Evolutionary conservation across 2,113 vertebrate genomes (phyloP), one percentile per base, ranked within the genome.

Genomic region (Mobula hypostoma): DNA sequence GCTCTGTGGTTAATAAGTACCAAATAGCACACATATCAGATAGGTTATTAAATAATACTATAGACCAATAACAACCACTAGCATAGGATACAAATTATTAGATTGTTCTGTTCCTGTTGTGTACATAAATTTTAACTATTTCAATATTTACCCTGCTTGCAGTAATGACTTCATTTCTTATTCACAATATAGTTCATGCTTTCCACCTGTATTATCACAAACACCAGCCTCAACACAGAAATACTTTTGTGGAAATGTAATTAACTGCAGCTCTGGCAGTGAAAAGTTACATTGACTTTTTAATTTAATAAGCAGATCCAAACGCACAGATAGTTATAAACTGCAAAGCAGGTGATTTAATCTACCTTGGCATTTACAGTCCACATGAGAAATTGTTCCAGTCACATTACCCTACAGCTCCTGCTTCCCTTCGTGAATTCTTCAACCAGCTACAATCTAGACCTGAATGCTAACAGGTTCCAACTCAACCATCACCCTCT

Each of bases 171-270:
- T 48, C 21, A 70, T 15, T 93, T 74, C 85, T 90, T 32, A 90
- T 32, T 66, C 21, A 32, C 19, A 11, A 40, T 36, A 72, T 21
- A 93, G 70, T 56, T 93, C 70, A 76, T 93, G 70, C 91, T 93
- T 93, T 56, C 91, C 91, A 93, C 91, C 91, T 93, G 91, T 93
- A 93, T 74, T 74, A 74, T 9, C 29, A 36, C 91, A 93, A 76
- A 76, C 21, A 93, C 36, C 5, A 56, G 66, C 66, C 29, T 90
- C n/a, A 90, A 19, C 12, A 2, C 58, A 68, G 36, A 90, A 17
- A 27, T 68, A 72, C 32, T 72, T 90, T 15, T 15, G 24, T 56
- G 19, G 91, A 4, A 76, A 5, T 56, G 19, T 11, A 14, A 40
- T 48, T 74, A 7, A 7, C 91, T 74, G 74, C 68, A 56, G 19